Evolutionary conservation across 2,797 vertebrate species (phyloP), one percentile per base, ranked within the genome.

Genomic region (Tarsius wallacei): DNA sequence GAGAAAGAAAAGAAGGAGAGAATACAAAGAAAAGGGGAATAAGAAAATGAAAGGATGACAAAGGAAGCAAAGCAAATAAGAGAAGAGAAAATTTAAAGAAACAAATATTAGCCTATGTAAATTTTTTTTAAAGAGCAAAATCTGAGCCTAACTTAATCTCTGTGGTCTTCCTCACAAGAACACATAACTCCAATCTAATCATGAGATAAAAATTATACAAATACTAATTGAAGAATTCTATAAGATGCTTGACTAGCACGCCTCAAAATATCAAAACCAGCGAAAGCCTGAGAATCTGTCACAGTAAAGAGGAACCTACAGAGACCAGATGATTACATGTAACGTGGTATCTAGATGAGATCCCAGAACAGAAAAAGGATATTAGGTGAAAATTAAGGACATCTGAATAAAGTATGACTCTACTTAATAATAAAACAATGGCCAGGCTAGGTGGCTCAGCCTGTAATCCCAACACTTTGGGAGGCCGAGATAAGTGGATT

Each of bases 101-200:
- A 55, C 84, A 94, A 80, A 63, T 59, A 22, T 21, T 71, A 53
- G 28, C 33, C 61, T 47, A 36, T 53, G 28, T 17, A 59, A 42
- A 51, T 63, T 82, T 86, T 77, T 53, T 49, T 36, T 17, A 81
- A 87, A 90, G 21, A 74, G 36, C n/a, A 96, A 90, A 87, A 81
- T 77, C 3, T 78, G 36, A 70, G 21, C 4, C 15, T 10, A 70
- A 76, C 14, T 87, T 82, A 53, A 66, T 59, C 47, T 81, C 63
- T 93, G 7, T 24, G 10, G 0, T 91, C 61, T 91, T 94, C 47
- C 42, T 86, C 28, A 16, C 31, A 93, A 59, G 22, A 71, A 81
- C 21, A 16, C 53, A 31, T 47, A 83, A 78, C 51, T 28, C 53
- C 36, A 90, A 33, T 84, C 16, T 57, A 70, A 78, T 70, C 7